Evolutionary conservation across 1,140 invertebrate species (phyloP).

Genomic region (Pogonognathellus flavescens): DNA sequence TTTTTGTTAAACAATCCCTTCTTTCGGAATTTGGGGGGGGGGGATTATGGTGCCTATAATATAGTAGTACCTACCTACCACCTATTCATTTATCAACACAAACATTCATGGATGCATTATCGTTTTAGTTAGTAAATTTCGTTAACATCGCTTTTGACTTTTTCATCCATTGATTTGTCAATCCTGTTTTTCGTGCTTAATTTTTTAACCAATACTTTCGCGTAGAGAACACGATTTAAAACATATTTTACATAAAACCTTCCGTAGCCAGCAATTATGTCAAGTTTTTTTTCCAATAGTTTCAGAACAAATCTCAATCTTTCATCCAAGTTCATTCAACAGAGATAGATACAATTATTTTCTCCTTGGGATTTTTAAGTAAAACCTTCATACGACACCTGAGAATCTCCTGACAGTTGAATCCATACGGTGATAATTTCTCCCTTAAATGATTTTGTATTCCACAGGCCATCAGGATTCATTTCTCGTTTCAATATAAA

Average conservation of each 20-base stretch:
- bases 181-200: neutral
- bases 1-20: no score
- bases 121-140: no score
- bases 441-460: neutral
- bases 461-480: neutral
- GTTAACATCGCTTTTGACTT: neutral
- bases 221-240: neutral
- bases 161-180: neutral
- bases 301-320: neutral
- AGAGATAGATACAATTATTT: no score
- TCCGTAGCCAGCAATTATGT: neutral
- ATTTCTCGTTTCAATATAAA: neutral
- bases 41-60: no score
- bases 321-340: neutral
- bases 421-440: neutral
- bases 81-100: no score
- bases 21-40: no score
- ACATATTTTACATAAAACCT: neutral
- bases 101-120: no score
- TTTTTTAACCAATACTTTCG: neutral
- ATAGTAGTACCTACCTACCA: no score
- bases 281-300: neutral
- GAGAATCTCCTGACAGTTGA: neutral
- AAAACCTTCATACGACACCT: neutral
- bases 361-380: neutral